phyloP scores from a whole-genome alignment of 2,888 invertebrate genomes.

The Drosophila eohydei region DNA sequence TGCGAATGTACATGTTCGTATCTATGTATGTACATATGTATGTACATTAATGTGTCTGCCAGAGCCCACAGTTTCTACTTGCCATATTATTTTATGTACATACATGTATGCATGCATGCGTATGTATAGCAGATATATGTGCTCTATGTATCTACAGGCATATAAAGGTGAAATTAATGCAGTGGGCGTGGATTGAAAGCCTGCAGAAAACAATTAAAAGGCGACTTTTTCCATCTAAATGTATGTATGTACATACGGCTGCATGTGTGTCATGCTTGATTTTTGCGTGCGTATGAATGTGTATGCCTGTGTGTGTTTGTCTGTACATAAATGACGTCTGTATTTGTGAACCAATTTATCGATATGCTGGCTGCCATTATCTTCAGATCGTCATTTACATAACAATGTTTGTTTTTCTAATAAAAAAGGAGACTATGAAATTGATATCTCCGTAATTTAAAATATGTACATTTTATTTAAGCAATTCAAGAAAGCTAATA shows the following conservation, averaged over 20 bases:
- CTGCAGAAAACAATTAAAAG: slow-evolving; percentile 42
- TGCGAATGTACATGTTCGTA: slow-evolving; percentile 4
- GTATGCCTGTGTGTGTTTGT: not conserved
- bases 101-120: slow-evolving; percentile 1
- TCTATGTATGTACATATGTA: slow-evolving; percentile 1
- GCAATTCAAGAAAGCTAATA: not conserved
- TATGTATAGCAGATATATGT: slow-evolving; percentile 3
- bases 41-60: slow-evolving; percentile 36
- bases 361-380: slow-evolving; percentile 14
- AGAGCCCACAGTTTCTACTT: slow-evolving; percentile 47
- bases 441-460: not conserved
- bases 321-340: not conserved
- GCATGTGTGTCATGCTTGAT: slow-evolving; percentile 16
- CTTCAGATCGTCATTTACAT: slow-evolving; percentile 9
- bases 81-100: slow-evolving; percentile 20
- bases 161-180: slow-evolving; percentile 50
- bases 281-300: slow-evolving; percentile 3
- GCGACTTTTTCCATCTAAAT: slow-evolving; percentile 19
- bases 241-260: not conserved
- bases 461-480: not conserved
- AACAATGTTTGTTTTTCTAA: not conserved
- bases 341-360: slow-evolving; percentile 16
- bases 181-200: slow-evolving; percentile 49
- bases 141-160: slow-evolving; percentile 7
- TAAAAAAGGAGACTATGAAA: not conserved